Base-by-base conservation (phyloP, 2,888 invertebrate species). In the Busseola fusca region DNA sequence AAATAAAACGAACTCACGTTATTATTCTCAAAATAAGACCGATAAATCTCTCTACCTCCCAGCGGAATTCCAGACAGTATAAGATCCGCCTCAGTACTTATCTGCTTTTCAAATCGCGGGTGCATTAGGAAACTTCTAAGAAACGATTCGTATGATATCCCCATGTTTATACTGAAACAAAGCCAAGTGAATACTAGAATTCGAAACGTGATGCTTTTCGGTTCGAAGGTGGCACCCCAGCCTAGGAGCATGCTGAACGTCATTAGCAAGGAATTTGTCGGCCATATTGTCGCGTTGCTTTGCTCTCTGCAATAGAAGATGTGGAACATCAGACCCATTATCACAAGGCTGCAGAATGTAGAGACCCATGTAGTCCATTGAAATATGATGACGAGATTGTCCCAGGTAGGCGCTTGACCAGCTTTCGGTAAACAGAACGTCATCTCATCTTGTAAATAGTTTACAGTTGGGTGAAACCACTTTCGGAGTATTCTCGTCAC, bases 111-210 rank as follows among this genome's bases (percentile, higher is more conserved):
- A 86, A 92, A 96, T 87, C 95, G 91, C 78, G 96, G 96, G 81
- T 96, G 95, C 93, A 96, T 95, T 90, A 96, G 86, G 88, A 95
- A 96, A 87, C 92, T 95, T 88, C 96, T 92, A 73, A 96, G 91
- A 86, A 95, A 94, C 82, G 96, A 95, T 88, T 94, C 95, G 88
- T 96, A 96, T 58, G 94, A 93, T 84, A 96, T 95, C 76, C 92
- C 92, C 91, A 96, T 93, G 90, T 95, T 96, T 86, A 95, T 89
- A 80, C 95, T 94, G 87, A 95, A 96, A 86, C 92, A 92, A 34
- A 96, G 91, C 96, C 96, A 96, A 80, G 89, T 87, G 66, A 95
- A 93, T 82, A 96, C 90, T 78, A 96, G 81, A 66, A 95, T 93
- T 76, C 96, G 91, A 78, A 96, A 96, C 56, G 93, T 91, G 5